phyloP scores from a whole-genome alignment of 1,140 invertebrate species.

The Drosophila lini region DNA sequence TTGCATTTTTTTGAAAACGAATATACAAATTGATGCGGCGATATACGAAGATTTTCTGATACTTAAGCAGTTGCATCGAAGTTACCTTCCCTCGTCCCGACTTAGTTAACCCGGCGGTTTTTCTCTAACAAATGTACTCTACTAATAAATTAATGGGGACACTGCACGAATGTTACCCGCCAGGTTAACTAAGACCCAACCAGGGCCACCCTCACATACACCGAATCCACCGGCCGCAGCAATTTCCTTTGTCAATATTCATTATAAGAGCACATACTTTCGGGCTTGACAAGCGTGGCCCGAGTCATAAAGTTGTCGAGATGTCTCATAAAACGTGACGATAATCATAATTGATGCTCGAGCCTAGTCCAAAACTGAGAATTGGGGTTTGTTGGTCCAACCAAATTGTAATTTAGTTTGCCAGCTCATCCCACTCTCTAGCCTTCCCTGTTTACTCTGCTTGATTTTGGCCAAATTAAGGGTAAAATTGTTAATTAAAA shows the following conservation, averaged over 20 bases:
- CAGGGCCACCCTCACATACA: background rate
- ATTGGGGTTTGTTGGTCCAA: conserved; percentile 27
- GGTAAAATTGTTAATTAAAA: conserved; percentile 83
- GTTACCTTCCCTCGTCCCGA: background rate
- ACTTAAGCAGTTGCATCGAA: background rate
- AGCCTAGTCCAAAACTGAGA: conserved; percentile 28
- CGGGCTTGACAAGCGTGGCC: conserved; percentile 58
- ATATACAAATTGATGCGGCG: background rate
- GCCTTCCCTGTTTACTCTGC: conserved; percentile 33
- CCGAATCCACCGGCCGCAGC: background rate
- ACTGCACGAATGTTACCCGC: conserved; percentile 19
- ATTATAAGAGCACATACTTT: conserved; percentile 80
- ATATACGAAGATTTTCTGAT: background rate
- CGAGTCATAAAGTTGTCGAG: conserved; percentile 76
- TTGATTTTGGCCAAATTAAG: conserved; percentile 71
- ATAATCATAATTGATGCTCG: conserved; percentile 82
- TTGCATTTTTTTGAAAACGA: background rate
- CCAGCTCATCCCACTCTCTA: conserved; percentile 15
- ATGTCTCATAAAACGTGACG: conserved; percentile 83
- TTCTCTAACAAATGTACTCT: conserved; percentile 17
- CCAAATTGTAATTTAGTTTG: conserved; percentile 81
- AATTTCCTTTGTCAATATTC: conserved; percentile 80
- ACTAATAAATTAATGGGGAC: conserved; percentile 53
- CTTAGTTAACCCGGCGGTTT: background rate
- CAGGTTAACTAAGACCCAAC: conserved; percentile 8